Base-by-base conservation (phyloP, 2,888 invertebrate species). In the Hypolimnas misippus region DNA sequence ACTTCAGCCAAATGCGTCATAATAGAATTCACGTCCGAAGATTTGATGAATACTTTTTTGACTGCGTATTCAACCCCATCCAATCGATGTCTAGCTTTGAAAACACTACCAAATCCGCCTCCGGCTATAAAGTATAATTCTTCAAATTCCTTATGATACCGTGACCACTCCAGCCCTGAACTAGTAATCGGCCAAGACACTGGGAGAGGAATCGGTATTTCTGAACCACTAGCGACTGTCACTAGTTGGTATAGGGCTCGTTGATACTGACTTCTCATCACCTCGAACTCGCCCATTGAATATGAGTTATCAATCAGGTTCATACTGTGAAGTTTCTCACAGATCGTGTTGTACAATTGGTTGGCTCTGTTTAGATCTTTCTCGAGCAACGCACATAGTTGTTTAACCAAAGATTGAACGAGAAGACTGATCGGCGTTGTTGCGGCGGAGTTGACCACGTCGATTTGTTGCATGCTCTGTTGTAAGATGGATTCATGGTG, bases 31-130 rank as follows among this genome's bases (percentile, higher is more conserved):
- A 95, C 93, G 70, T 94, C 93, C 7, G 93, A 93, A 0, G 95
- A 94, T 70, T 93, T 93, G 33, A 95, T 95, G 65, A 87, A 89
- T 40, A 95, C 95, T 79, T 96, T 96, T 81, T 97, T 97, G 0
- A 97, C 93, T 0, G 97, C 97, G 87, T 97, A 97, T 73, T 95
- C 94, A 1, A 94, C 94, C 5, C 95, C 95, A 77, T 97, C 97
- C 4, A 97, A 81, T 75, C 95, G 94, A 78, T 97, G 95, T 70
- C 93, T 92, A 0, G 96, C 96, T 87, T 94, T 94, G 77, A 93
- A 96, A 1, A 96, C 96, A 70, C 93, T 93, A 0, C 96, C 97
- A 78, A 96, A 97, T 17, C 96, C 97, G 10, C 96, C 96, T 16
- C 93, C 93, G 62, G 95, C 96, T 65, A 96, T 95, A 70, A 93